A percentile compares a stretch with the other conserved stretches of the same genome.
Conservation (phyloP, 2,888 invertebrate genomes). For the Sipha maydis region DNA sequence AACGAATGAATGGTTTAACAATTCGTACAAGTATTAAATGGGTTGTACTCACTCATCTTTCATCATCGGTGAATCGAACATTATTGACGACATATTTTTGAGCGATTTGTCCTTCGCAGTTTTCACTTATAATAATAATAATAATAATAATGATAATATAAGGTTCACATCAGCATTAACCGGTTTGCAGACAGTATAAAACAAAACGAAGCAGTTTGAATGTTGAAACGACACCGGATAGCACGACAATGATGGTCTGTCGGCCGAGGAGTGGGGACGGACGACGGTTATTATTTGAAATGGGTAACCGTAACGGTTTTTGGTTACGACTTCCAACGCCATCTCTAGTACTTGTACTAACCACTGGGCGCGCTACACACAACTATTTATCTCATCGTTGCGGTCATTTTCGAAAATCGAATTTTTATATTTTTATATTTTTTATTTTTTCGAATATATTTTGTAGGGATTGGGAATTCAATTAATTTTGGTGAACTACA, state of each 20-base stretch:
- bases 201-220: not conserved
- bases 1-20: not conserved
- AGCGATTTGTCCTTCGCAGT: not conserved
- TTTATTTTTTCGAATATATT: too few relatives aligned
- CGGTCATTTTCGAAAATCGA: too few relatives aligned
- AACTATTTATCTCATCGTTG: too few relatives aligned
- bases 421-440: too few relatives aligned
- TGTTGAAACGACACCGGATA: not conserved
- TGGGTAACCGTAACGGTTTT: constrained; percentile 48
- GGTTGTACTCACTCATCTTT: constrained; percentile 45
- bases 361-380: not conserved
- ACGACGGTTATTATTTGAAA: constrained; percentile 40
- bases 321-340: not conserved
- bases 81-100: constrained; percentile 36
- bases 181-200: not conserved
- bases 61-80: constrained; percentile 31
- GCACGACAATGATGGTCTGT: not conserved
- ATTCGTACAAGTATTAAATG: not conserved
- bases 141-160: too few relatives aligned
- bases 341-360: too few relatives aligned
- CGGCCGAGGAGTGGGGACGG: not conserved
- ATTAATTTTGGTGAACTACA: too few relatives aligned
- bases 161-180: constrained; percentile 7
- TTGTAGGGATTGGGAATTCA: too few relatives aligned
- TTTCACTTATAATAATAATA: too few relatives aligned